Base-by-base conservation (phyloP, 2,113 vertebrate species). In the Cepphus grylle region DNA sequence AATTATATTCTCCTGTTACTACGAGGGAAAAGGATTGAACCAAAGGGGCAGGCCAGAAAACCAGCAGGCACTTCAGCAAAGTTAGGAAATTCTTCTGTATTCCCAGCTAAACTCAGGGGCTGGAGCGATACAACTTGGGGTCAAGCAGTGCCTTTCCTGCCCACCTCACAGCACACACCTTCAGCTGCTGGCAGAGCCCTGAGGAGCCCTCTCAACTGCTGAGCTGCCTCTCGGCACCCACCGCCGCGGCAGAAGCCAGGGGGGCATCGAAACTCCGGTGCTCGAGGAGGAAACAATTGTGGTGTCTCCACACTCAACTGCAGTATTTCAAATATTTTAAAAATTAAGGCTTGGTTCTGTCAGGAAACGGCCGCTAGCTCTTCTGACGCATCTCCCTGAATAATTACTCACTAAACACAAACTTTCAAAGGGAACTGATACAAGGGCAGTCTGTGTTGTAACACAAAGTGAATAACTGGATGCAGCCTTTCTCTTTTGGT, bases 311-410 rank as follows among this genome's bases (percentile, higher is more conserved):
- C 30, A 47, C 42, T 96, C 59, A 78, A 69, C 36, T 82, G 63
- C 58, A 93, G 86, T 56, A 91, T 96, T 94, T 88, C 32, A 96
- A 95, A 17, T 95, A 96, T 95, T 86, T 91, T 82, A 95, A 93
- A 94, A 94, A 97, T 95, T 81, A 95, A 87, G 93, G 96, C 81
- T 95, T 90, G 94, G 91, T 83, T 84, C 62, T 78, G 49, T 29
- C 0, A 2, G 58, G 71, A 78, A 76, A 86, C 3, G 11, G 86
- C 67, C 0, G 5, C 32, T 82, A 50, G 67, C 55, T 79, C 79
- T 80, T 78, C 49, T 92, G 82, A 92, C 12, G 8, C 29, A 58
- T 76, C 7, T 1, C 36, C n/a, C 61, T 74, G n/a, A 91, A 76
- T 50, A 93, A 91, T 72, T 55, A 85, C 65, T 76, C 0, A 0